Conservation (phyloP, 2,797 vertebrate species). For the Melanotaenia boesemani region DNA sequence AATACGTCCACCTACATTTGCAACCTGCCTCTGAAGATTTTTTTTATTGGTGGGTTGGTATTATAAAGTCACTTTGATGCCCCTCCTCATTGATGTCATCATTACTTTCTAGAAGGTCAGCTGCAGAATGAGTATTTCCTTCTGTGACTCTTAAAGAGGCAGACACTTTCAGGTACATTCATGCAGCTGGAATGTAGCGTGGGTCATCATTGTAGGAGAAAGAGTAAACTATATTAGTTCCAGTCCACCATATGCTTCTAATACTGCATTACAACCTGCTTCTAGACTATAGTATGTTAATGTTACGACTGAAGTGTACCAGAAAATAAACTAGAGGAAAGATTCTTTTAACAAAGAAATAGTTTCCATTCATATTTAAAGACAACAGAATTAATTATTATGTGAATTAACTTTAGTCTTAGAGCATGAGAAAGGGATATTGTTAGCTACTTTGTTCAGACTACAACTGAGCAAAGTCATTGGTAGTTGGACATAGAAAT, state of each 20-base stretch:
- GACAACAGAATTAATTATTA: background rate
- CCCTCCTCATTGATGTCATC: slow-evolving; percentile 44
- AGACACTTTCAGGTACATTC: slow-evolving; percentile 33
- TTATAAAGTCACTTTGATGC: slow-evolving; percentile 71
- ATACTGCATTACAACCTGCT: background rate
- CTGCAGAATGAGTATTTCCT: slow-evolving; percentile 59
- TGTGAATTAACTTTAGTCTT: background rate
- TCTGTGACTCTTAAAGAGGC: slow-evolving; percentile 25
- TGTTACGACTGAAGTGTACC: background rate
- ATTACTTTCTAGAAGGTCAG: slow-evolving; percentile 47
- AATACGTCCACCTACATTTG: slow-evolving; percentile 65
- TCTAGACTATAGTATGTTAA: background rate
- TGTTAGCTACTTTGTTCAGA: too few relatives aligned
- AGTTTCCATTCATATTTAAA: background rate
- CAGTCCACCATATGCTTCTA: slow-evolving; percentile 9
- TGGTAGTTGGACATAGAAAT: background rate
- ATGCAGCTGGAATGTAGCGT: slow-evolving; percentile 4
- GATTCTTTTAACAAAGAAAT: background rate
- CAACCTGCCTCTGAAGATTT: slow-evolving; percentile 57
- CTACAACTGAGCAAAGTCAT: background rate
- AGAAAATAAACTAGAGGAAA: background rate
- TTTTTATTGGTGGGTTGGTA: slow-evolving; percentile 68
- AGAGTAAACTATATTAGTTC: background rate
- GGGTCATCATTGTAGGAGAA: background rate
- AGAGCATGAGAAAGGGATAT: background rate